Evolutionary conservation across 2,888 invertebrate genomes (phyloP), one percentile per base, ranked within the genome.

Genomic region (Melieria crassipennis): DNA sequence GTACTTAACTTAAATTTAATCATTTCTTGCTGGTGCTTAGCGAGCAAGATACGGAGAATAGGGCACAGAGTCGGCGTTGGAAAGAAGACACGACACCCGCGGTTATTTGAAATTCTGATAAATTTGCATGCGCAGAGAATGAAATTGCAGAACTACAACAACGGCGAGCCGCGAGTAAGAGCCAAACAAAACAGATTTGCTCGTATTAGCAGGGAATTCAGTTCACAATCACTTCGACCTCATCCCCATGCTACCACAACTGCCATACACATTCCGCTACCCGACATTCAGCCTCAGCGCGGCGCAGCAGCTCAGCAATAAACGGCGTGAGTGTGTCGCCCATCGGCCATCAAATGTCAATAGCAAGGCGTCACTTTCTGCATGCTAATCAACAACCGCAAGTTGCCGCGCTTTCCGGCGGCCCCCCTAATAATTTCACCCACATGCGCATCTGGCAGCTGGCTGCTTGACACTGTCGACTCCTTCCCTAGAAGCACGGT

Each of bases 51-150:
- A 30, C 30, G 30, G 30, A 30, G 30, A 30, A 30, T 30, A 30
- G 30, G 30, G 30, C 30, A 30, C 30, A 30, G 30, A 30, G 30
- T 30, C 30, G 30, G 57, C n/a, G 9, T 16, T 43, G 45, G 16
- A 69, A 48, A 13, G 48, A 64, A 63, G 48, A 64, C 47, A 16
- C 52, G 55, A 63, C 75, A 76, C 83, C 82, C 81, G 82, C 83
- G 81, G 83, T 78, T 83, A 82, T 83, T 82, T 80, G 77, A 80
- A 81, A 81, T 80, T 78, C 80, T 79, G 77, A 78, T 77, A 79
- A 78, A 73, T 74, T 55, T 74, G 71, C 65, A 63, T 73, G 61
- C 60, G 73, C 71, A 72, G 72, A 72, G 69, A 76, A 75, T 73
- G 70, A 64, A 73, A 76, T 75, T 73, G 73, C 73, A 72, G 73